phyloP scores from a whole-genome alignment of 2,113 vertebrate genomes.

The Cryptomyrus ogoouensis region DNA sequence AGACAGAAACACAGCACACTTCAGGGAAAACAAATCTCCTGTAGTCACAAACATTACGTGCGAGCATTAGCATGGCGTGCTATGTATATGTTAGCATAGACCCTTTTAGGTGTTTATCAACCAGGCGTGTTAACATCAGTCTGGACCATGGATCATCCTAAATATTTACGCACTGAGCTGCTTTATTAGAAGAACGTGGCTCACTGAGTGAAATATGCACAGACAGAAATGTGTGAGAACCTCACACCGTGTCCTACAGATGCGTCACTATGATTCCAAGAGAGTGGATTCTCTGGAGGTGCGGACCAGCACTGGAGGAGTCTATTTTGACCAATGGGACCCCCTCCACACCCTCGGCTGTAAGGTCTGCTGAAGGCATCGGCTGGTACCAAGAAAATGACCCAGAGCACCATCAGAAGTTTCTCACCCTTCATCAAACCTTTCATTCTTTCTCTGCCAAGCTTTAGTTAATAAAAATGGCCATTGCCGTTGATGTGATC shows the following conservation, averaged over 20 bases:
- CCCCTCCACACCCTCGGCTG: conserved; percentile 14
- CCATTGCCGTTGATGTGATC: not conserved
- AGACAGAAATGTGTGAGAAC: not conserved
- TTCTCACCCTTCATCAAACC: not conserved
- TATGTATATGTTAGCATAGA: not conserved
- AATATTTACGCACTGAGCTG: not conserved
- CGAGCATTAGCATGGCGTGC: not conserved
- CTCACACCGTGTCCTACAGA: not conserved
- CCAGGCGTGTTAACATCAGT: not conserved
- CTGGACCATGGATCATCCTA: not conserved
- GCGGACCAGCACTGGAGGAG: not conserved
- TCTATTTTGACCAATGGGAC: not conserved
- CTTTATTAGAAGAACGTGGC: not conserved
- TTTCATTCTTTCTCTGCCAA: not conserved
- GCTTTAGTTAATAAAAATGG: not conserved
- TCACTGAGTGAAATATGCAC: not conserved
- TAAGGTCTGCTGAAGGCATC: not conserved
- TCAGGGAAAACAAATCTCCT: conserved; percentile 22
- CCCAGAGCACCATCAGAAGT: not conserved
- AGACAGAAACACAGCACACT: not conserved
- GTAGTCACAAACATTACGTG: conserved; percentile 20
- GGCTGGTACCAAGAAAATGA: not conserved
- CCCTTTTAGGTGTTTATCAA: conserved; percentile 1
- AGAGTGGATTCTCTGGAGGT: not conserved
- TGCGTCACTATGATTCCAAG: not conserved